Conservation (phyloP, 2,113 vertebrate species). For the Ceyx cyanopectus region DNA sequence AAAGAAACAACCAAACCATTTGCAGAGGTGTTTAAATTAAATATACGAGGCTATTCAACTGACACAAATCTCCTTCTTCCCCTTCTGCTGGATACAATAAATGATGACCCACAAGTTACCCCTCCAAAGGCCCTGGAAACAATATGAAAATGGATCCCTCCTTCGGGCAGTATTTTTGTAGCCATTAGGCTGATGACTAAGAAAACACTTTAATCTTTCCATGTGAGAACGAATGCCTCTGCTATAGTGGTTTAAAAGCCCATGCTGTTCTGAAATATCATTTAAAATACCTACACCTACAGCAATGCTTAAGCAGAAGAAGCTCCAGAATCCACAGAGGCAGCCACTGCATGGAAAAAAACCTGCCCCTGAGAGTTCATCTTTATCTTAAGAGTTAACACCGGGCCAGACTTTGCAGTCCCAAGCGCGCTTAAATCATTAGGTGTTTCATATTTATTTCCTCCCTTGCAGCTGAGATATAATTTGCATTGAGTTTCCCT, state of each 20-base stretch:
- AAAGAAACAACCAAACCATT: not conserved
- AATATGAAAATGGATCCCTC: rapidly evolving
- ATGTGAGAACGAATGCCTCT: not conserved
- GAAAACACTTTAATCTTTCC: not conserved
- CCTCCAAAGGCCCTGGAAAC: rapidly evolving
- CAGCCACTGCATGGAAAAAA: not conserved
- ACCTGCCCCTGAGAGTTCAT: not conserved
- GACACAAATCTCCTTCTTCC: not conserved
- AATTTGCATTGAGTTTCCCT: slow-evolving; percentile 3
- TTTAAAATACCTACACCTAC: not conserved
- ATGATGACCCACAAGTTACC: not conserved
- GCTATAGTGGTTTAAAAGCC: not conserved
- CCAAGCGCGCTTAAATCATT: slow-evolving; percentile 13
- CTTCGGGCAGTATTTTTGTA: not conserved
- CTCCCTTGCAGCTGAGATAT: slow-evolving; percentile 9
- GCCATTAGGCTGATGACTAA: not conserved
- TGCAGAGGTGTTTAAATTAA: not conserved
- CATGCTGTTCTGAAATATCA: not conserved
- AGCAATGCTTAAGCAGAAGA: not conserved
- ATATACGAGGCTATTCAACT: rapidly evolving
- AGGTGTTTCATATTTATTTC: slow-evolving; percentile 45
- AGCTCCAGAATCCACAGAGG: not conserved
- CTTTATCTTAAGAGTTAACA: slow-evolving; percentile 4
- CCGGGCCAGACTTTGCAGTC: not conserved
- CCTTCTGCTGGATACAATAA: not conserved